These are phyloP conservation scores for Cephus nigrinus DNA, from an alignment of 2,888 invertebrate species.

Conservation along the genomic window DNA sequence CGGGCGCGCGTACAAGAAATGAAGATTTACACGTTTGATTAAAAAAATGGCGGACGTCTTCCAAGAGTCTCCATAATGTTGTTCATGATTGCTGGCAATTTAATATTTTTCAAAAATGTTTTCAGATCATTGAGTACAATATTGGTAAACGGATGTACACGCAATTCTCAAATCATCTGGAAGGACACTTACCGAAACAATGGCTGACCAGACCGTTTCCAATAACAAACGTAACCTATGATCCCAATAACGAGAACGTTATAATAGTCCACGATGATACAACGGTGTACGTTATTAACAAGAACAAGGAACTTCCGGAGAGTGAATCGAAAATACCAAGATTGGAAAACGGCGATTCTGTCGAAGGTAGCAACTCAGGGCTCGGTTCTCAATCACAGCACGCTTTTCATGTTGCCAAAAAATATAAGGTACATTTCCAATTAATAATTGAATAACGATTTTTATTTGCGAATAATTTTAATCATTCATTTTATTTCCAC, in stretches of 20 bases:
- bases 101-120: slow-evolving; percentile 25
- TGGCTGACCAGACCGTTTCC: slow-evolving; percentile 73
- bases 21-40: slow-evolving; percentile 2
- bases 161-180: slow-evolving; percentile 72
- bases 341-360: slow-evolving; percentile 57
- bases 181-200: slow-evolving; percentile 68
- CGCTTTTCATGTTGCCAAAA: slow-evolving; percentile 65
- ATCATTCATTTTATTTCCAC: slow-evolving; percentile 18
- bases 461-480: slow-evolving; percentile 33
- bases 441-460: not conserved
- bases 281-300: slow-evolving; percentile 73
- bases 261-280: slow-evolving; percentile 81
- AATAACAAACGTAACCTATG: slow-evolving; percentile 73
- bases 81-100: not conserved
- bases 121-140: slow-evolving; percentile 81
- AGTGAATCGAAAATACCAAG: slow-evolving; percentile 63
- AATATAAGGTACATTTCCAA: slow-evolving; percentile 67
- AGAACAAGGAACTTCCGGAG: slow-evolving; percentile 66
- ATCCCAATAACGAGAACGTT: slow-evolving; percentile 73
- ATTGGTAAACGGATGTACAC: slow-evolving; percentile 74
- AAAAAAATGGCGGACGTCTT: slow-evolving; percentile 1
- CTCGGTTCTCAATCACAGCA: slow-evolving; percentile 52
- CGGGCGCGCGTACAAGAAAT: not conserved
- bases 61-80: not conserved
- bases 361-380: slow-evolving; percentile 56